Evolutionary conservation across 1,140 invertebrate genomes (phyloP).

Genomic region (Antheraea pernyi): DNA sequence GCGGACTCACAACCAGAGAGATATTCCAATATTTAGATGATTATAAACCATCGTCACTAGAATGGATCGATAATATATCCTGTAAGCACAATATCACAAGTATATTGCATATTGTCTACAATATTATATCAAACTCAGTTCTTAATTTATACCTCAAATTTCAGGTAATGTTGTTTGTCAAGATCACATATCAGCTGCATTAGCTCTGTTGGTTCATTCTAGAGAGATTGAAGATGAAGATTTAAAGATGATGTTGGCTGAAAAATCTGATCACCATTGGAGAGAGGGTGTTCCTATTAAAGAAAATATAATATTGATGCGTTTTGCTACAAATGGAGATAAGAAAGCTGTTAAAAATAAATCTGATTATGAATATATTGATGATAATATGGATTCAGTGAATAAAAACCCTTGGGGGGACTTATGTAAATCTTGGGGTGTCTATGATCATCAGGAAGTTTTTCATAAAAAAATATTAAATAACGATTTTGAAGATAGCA

Average conservation of each 20-base stretch:
- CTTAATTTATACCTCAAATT: conserved; percentile 11
- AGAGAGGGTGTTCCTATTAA: conserved; percentile 85
- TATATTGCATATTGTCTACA: conserved; percentile 1
- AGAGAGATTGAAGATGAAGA: conserved; percentile 72
- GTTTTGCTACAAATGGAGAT: conserved; percentile 83
- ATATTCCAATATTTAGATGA: conserved; percentile 89
- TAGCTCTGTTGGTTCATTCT: conserved; percentile 81
- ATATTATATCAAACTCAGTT: conserved; percentile 11
- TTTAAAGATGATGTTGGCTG: conserved; percentile 54
- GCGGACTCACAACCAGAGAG: conserved; percentile 88
- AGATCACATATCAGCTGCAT: conserved; percentile 85
- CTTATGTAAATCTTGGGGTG: conserved; percentile 84
- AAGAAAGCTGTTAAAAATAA: conserved; percentile 68
- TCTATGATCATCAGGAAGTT: conserved; percentile 81
- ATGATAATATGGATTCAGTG: conserved; percentile 51
- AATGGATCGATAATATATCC: conserved; percentile 90
- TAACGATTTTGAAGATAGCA: conserved; percentile 40
- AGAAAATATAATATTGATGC: conserved; percentile 84
- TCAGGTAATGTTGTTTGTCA: conserved; percentile 89
- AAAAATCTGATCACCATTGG: conserved; percentile 82
- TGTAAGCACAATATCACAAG: conserved; percentile 74
- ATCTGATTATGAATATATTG: conserved; percentile 82
- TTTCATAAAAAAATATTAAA: conserved; percentile 64
- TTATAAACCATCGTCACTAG: conserved; percentile 86
- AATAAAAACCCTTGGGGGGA: conserved; percentile 87